Conservation (phyloP, 2,797 vertebrate genomes). For the Pseudomugil tenellus region DNA sequence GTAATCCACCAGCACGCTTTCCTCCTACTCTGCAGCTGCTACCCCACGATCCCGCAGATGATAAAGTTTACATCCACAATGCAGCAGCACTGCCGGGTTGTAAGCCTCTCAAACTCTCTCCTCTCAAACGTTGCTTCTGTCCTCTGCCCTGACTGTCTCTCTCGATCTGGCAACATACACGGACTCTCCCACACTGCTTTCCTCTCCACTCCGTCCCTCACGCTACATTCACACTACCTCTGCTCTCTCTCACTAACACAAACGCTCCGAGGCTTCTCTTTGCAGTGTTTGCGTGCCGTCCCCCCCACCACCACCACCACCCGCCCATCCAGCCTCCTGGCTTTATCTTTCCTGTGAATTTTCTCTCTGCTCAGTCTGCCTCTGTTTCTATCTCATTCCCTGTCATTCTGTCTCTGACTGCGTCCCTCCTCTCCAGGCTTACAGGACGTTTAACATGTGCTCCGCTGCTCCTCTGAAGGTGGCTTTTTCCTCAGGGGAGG, state of each 20-base stretch:
- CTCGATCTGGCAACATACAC: constrained; percentile 52
- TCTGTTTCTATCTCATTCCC: constrained; percentile 40
- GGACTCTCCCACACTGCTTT: constrained; percentile 42
- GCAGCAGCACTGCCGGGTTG: constrained; percentile 51
- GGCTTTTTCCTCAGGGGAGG: constrained; percentile 80
- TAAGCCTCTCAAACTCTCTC: constrained; percentile 13
- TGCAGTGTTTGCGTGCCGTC: constrained; percentile 32
- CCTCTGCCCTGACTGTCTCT: constrained; percentile 44
- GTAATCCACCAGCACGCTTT: constrained; percentile 67
- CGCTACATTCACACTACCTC: constrained; percentile 54
- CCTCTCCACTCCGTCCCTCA: constrained; percentile 29
- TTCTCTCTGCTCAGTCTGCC: constrained; percentile 46
- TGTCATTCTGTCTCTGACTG: constrained; percentile 22
- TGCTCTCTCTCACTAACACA: constrained; percentile 48
- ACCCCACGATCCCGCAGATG: constrained; percentile 62
- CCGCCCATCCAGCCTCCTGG: constrained; percentile 58
- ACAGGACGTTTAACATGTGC: constrained; percentile 79
- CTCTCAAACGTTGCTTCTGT: constrained; percentile 22
- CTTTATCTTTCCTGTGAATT: constrained; percentile 64
- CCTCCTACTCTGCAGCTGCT: constrained; percentile 65
- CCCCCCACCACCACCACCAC: constrained; percentile 4
- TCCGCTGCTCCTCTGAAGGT: constrained; percentile 69
- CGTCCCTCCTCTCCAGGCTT: constrained; percentile 58
- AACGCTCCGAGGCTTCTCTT: constrained; percentile 39
- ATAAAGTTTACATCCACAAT: constrained; percentile 86